phyloP scores from a whole-genome alignment of 2,797 vertebrate genomes.

The Rhincodon typus region DNA sequence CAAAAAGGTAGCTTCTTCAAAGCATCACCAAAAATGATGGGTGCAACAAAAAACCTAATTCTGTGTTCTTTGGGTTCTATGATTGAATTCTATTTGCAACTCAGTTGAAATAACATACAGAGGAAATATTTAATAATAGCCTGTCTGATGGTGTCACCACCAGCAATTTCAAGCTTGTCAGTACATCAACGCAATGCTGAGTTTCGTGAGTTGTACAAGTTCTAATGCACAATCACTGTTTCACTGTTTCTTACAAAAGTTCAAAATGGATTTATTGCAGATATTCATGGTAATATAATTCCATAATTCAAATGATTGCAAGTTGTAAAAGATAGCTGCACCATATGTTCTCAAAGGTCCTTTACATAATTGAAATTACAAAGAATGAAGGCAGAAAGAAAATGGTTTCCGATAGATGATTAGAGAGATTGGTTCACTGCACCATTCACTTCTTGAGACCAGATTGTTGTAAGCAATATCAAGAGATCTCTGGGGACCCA shows the following conservation, averaged over 20 bases:
- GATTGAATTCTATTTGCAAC: background rate
- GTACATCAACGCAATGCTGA: background rate
- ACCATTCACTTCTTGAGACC: slow-evolving; percentile 60
- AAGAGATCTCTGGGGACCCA: slow-evolving; percentile 73
- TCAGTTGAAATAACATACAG: background rate
- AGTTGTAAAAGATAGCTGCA: background rate
- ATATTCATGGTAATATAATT: background rate
- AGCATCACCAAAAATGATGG: background rate
- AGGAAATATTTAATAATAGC: background rate
- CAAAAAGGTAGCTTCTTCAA: no score
- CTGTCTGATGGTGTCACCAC: background rate
- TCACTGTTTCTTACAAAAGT: background rate
- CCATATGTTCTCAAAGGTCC: slow-evolving; percentile 54
- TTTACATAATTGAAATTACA: slow-evolving; percentile 64
- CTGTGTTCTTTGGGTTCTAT: background rate
- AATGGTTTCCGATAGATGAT: slow-evolving; percentile 79
- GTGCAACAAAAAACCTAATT: background rate
- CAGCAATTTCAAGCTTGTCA: background rate
- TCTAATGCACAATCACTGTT: background rate
- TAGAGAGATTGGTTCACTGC: slow-evolving; percentile 85
- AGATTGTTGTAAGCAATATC: slow-evolving; percentile 60
- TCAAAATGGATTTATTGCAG: background rate
- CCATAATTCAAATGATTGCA: background rate
- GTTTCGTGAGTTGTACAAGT: background rate
- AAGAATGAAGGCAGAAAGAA: slow-evolving; percentile 46